Evolutionary conservation across 2,113 vertebrate species (phyloP).

Genomic region (Columba janthina): DNA sequence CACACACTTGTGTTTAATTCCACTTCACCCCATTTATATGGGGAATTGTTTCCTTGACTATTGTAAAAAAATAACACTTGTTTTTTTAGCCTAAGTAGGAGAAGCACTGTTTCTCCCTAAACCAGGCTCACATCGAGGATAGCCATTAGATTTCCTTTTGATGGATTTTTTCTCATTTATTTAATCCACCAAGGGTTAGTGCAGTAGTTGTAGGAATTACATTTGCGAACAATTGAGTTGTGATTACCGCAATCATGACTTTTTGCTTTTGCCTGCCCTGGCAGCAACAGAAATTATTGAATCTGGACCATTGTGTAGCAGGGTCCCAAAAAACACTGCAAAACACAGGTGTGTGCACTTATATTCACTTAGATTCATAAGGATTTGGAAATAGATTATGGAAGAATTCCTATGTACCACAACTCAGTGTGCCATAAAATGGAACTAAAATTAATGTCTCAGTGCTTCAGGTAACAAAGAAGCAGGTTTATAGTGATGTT

Average conservation of each 20-base stretch:
- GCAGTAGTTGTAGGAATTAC: background rate
- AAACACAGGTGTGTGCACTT: background rate
- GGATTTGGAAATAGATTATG: background rate
- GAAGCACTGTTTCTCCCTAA: background rate
- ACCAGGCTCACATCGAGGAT: background rate
- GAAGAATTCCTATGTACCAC: background rate
- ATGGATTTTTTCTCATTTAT: constrained; percentile 29
- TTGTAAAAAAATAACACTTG: background rate
- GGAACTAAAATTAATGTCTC: background rate
- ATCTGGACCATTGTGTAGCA: background rate
- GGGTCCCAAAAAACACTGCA: background rate
- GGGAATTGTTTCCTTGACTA: background rate
- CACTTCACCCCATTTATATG: background rate
- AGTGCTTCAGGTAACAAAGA: background rate
- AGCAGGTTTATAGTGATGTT: background rate
- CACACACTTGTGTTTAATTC: background rate
- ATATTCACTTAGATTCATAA: background rate
- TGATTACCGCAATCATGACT: background rate
- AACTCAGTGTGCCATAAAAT: background rate
- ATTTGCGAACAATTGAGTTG: background rate
- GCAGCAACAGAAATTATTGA: background rate
- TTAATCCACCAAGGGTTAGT: background rate
- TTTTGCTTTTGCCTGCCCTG: background rate
- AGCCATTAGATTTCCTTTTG: background rate
- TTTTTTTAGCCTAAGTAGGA: background rate